Percentiles rank a stretch among this genome's conserved stretches.
Evolutionary conservation across 1,140 invertebrate species (phyloP).

Genomic region (Saccostrea glomerata): DNA sequence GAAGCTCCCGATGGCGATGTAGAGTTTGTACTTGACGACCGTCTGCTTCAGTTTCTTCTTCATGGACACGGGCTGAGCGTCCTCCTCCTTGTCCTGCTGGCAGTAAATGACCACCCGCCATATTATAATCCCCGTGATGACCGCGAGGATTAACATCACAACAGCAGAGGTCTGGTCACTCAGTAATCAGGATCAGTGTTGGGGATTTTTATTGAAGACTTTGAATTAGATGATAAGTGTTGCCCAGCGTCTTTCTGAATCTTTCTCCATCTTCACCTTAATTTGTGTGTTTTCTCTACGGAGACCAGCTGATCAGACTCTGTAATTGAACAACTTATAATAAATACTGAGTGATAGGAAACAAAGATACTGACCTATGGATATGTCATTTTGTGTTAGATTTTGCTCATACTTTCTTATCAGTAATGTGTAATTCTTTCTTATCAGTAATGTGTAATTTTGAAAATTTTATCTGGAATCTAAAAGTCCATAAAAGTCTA

Average conservation of each 20-base stretch:
- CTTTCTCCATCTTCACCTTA: not conserved
- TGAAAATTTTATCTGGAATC: too few relatives aligned
- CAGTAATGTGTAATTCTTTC: too few relatives aligned
- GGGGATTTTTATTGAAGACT: not conserved
- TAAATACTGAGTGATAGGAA: too few relatives aligned
- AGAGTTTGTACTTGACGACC: constrained; percentile 1
- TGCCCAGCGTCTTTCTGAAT: not conserved
- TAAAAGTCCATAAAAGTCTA: too few relatives aligned
- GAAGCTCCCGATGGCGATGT: not conserved
- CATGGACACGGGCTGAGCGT: not conserved
- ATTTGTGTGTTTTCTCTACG: too few relatives aligned
- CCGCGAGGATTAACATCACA: not conserved
- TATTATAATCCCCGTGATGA: constrained; percentile 28
- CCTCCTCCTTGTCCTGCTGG: not conserved
- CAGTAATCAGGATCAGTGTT: not conserved
- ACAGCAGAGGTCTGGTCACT: not conserved
- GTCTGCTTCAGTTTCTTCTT: not conserved
- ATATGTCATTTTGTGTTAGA: too few relatives aligned
- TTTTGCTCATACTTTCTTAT: too few relatives aligned
- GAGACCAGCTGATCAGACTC: too few relatives aligned
- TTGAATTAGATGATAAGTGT: not conserved
- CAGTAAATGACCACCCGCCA: not conserved
- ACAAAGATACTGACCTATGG: too few relatives aligned
- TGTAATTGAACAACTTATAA: too few relatives aligned
- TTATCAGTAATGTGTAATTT: too few relatives aligned